phyloP scores from a whole-genome alignment of 2,888 invertebrate genomes.

The Cataglyphis albicans region DNA sequence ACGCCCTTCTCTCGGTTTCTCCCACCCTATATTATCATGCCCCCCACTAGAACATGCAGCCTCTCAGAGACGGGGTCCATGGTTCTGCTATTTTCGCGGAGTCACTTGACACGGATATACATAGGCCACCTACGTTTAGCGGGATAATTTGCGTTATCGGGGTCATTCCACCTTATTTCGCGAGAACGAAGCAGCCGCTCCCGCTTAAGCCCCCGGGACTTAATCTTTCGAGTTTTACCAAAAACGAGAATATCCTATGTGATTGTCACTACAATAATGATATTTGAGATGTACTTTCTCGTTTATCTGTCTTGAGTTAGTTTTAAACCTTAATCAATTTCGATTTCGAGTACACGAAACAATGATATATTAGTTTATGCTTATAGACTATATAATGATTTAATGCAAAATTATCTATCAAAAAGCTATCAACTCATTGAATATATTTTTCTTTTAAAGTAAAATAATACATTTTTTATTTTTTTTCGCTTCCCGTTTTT shows the following conservation, averaged over 20 bases:
- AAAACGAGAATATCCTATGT: slow-evolving; percentile 35
- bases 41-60: slow-evolving; percentile 45
- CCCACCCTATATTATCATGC: slow-evolving; percentile 52
- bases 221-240: slow-evolving; percentile 2
- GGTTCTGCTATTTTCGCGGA: slow-evolving; percentile 82
- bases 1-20: slow-evolving; percentile 35
- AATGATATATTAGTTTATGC: not conserved
- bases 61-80: slow-evolving; percentile 71
- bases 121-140: slow-evolving; percentile 71
- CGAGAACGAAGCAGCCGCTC: slow-evolving; percentile 6
- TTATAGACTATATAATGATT: not conserved
- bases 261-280: slow-evolving; percentile 30
- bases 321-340: not conserved
- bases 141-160: slow-evolving; percentile 81
- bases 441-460: not conserved
- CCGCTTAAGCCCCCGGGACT: slow-evolving; percentile 8
- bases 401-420: not conserved
- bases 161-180: slow-evolving; percentile 69
- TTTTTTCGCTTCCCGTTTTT: not conserved
- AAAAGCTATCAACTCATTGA: not conserved
- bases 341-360: not conserved
- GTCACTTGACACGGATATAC: slow-evolving; percentile 80
- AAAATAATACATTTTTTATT: slow-evolving; percentile 10
- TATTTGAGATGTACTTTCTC: not conserved
- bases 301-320: not conserved